Evolutionary conservation across 2,797 vertebrate species (phyloP).

Genomic region (Pogonophryne albipinna): DNA sequence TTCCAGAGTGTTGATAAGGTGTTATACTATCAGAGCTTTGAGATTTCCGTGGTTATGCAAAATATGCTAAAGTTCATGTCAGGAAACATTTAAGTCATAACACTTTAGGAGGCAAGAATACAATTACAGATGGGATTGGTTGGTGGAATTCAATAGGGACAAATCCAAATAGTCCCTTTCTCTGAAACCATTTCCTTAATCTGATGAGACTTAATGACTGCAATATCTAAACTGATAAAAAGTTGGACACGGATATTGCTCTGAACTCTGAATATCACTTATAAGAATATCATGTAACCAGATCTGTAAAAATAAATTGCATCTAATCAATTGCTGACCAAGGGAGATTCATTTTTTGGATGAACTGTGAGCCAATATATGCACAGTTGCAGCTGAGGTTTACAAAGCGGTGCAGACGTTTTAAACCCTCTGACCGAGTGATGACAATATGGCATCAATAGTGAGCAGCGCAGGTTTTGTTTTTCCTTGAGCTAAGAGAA

Average conservation of each 20-base stretch:
- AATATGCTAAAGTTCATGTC: conserved; percentile 47
- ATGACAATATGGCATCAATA: conserved; percentile 6
- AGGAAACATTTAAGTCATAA: conserved; percentile 42
- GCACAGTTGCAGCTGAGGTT: not conserved
- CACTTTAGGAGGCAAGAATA: conserved; percentile 12
- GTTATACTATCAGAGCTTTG: conserved; percentile 31
- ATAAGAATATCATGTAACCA: conserved; percentile 22
- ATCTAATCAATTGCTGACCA: conserved; percentile 18
- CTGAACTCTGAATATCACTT: conserved; percentile 6
- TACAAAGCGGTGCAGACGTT: not conserved
- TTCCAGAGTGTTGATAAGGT: conserved; percentile 39
- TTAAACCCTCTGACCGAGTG: not conserved
- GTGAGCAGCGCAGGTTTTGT: conserved; percentile 6
- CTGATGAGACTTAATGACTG: not conserved
- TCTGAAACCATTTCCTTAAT: conserved; percentile 15
- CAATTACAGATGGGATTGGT: conserved; percentile 9
- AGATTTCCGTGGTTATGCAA: conserved; percentile 50
- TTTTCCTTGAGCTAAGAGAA: not conserved
- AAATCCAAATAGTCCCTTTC: conserved; percentile 1
- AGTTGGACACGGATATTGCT: not conserved
- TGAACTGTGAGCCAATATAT: not conserved
- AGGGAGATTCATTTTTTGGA: conserved; percentile 9
- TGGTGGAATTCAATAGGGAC: conserved; percentile 10
- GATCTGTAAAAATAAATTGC: conserved; percentile 12
- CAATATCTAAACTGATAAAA: conserved; percentile 3